Percentiles rank a stretch among this genome's conserved stretches.
These are phyloP conservation scores for Pterostichus niger DNA, from an alignment of 2,888 invertebrate genomes.

Conservation along the genomic window DNA sequence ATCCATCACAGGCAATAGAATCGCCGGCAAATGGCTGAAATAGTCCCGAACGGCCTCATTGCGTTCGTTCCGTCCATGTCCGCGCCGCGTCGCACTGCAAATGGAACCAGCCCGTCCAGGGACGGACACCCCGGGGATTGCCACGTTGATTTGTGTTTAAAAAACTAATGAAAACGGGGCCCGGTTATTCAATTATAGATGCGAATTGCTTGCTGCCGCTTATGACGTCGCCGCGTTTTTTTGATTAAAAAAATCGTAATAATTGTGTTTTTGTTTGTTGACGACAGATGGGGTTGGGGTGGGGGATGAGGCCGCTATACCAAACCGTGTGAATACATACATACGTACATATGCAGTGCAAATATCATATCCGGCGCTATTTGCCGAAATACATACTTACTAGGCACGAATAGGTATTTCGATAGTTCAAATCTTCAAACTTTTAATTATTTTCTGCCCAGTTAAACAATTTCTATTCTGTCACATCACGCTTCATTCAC, in stretches of 20 bases:
- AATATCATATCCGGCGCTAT: too few relatives aligned
- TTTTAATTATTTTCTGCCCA: too few relatives aligned
- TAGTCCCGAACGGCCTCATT: constrained; percentile 23
- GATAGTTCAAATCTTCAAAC: too few relatives aligned
- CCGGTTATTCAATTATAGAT: constrained; percentile 65
- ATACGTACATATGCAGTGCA: too few relatives aligned
- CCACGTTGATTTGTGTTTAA: constrained; percentile 63
- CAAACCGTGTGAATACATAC: too few relatives aligned
- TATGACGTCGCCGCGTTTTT: constrained; percentile 48
- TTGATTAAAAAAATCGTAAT: constrained; percentile 63
- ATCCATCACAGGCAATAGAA: constrained; percentile 38
- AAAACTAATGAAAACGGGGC: constrained; percentile 63
- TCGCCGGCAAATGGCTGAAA: constrained; percentile 34
- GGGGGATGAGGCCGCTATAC: not conserved
- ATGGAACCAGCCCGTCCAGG: constrained; percentile 23
- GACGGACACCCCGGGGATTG: constrained; percentile 49
- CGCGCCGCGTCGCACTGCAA: constrained; percentile 9
- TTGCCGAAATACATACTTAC: too few relatives aligned
- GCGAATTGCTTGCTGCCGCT: constrained; percentile 60
- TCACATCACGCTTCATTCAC: too few relatives aligned
- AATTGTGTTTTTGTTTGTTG: constrained; percentile 59
- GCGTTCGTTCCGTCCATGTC: constrained; percentile 2
- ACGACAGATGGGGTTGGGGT: constrained; percentile 13
- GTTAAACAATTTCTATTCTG: too few relatives aligned
- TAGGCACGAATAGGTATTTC: too few relatives aligned